These are phyloP conservation scores for Nemurella pictetii DNA, from an alignment of 2,888 invertebrate genomes.

Conservation along the genomic window DNA sequence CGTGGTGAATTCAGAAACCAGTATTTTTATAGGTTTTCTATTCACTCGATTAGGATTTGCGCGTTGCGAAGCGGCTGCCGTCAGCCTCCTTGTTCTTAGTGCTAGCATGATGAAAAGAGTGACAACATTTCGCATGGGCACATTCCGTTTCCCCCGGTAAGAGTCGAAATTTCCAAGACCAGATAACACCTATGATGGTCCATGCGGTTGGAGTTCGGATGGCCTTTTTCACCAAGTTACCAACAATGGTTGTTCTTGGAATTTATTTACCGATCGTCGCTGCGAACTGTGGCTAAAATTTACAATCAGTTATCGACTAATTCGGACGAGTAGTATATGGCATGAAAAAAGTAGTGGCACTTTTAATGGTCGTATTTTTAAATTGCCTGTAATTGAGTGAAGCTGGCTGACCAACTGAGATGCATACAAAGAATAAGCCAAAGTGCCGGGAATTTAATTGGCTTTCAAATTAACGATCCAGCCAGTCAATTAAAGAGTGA, in stretches of 20 bases:
- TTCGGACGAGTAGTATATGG: slow-evolving; percentile 6
- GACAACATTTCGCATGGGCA: slow-evolving; percentile 34
- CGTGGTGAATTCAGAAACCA: not conserved
- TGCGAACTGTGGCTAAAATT: not conserved
- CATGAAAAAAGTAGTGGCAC: not conserved
- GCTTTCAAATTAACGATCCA: not conserved
- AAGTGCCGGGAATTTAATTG: not conserved
- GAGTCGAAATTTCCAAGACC: slow-evolving; percentile 12
- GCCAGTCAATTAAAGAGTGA: not conserved
- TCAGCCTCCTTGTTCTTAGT: slow-evolving; percentile 1
- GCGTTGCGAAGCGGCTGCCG: not conserved
- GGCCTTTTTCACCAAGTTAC: not conserved
- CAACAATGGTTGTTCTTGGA: slow-evolving; percentile 14
- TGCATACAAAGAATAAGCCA: not conserved
- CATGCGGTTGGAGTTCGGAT: not conserved
- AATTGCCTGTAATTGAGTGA: not conserved
- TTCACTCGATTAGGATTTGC: slow-evolving; percentile 1
- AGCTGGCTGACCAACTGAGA: not conserved
- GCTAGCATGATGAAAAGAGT: slow-evolving; percentile 39
- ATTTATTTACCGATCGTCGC: not conserved
- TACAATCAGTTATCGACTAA: not conserved
- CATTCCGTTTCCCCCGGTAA: slow-evolving; percentile 36
- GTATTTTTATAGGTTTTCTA: not conserved
- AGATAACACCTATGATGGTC: slow-evolving; percentile 27
- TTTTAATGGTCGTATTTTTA: not conserved